Conservation (phyloP, 2,113 vertebrate species). For the Grammomys surdaster region DNA sequence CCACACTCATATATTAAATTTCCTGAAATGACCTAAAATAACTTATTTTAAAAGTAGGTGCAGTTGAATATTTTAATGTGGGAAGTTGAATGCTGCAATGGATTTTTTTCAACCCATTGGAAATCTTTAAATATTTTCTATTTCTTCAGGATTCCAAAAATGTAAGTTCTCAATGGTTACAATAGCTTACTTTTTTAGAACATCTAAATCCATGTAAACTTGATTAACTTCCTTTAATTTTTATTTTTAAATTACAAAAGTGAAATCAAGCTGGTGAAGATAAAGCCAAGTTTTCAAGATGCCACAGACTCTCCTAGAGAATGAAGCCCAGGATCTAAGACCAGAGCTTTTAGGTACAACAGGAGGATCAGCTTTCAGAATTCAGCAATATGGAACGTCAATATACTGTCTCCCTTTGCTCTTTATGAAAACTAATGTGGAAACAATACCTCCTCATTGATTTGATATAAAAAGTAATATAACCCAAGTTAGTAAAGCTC, state of each 20-base stretch:
- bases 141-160: neutral
- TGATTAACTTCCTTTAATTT: neutral
- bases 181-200: neutral
- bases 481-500: neutral
- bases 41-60: neutral
- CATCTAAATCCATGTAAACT: neutral
- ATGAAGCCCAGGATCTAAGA: neutral
- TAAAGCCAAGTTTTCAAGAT: slow-evolving; percentile 40
- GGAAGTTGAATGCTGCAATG: neutral
- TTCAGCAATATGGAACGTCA: slow-evolving; percentile 55
- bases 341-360: slow-evolving; percentile 21
- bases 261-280: slow-evolving; percentile 27
- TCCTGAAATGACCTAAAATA: slow-evolving; percentile 47
- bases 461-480: slow-evolving; percentile 25
- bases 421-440: slow-evolving; percentile 12
- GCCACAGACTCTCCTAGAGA: neutral
- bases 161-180: slow-evolving; percentile 10
- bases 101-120: neutral
- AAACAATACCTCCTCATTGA: slow-evolving; percentile 12
- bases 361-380: slow-evolving; percentile 27
- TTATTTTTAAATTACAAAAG: neutral
- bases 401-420: neutral
- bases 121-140: neutral
- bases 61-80: slow-evolving; percentile 42
- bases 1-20: neutral